Conservation (phyloP, 1,140 invertebrate species). For the Papilio polyxenes region DNA sequence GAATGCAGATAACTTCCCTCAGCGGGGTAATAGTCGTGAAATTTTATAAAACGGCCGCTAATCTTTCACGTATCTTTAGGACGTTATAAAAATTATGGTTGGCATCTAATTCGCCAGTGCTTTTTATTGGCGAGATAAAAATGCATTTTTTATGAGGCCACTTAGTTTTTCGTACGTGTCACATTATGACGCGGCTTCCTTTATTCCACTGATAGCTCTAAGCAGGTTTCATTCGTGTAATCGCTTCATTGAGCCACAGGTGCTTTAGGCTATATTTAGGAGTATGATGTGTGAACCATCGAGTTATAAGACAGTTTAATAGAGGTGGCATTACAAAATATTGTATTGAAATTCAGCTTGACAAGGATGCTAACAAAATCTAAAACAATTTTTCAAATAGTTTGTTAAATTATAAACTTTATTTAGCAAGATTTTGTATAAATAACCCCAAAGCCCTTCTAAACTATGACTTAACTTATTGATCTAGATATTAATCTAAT, state of each 20-base stretch:
- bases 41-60: conserved; percentile 1
- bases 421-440: no score
- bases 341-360: not conserved
- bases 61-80: conserved; percentile 18
- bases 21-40: not conserved
- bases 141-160: conserved; percentile 7
- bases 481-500: no score
- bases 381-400: no score
- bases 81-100: not conserved
- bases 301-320: not conserved
- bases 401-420: no score
- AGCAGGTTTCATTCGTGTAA: conserved; percentile 17
- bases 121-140: conserved; percentile 21
- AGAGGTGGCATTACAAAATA: not conserved
- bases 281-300: not conserved
- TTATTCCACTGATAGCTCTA: conserved; percentile 25
- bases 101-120: conserved; percentile 3
- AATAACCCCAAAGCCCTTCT: no score
- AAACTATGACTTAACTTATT: no score
- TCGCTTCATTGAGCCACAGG: conserved; percentile 21
- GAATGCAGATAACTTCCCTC: not conserved
- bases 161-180: conserved; percentile 21
- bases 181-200: conserved; percentile 9
- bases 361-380: not conserved
- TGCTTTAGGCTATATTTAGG: conserved; percentile 23